A percentile compares a stretch with the other conserved stretches of the same genome.
These are phyloP conservation scores for Acanthosepion lycidas DNA, from an alignment of 2,888 invertebrate genomes.

Conservation along the genomic window DNA sequence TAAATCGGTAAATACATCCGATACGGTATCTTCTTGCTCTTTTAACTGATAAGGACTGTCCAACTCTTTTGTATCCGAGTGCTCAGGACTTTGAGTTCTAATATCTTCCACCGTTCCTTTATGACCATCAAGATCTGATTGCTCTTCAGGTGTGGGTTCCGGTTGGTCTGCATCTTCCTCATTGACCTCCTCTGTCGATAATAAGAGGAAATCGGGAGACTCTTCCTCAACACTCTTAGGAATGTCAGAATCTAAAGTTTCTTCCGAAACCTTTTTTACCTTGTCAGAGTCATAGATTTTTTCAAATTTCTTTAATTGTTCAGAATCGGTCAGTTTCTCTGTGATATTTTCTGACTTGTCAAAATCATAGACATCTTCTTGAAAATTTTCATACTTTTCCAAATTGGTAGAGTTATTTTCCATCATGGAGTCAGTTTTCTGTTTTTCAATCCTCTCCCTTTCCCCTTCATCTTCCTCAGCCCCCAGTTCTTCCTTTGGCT, in stretches of 20 bases:
- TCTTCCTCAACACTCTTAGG: conserved; percentile 2
- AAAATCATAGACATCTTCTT: conserved; percentile 50
- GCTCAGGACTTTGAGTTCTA: neutral
- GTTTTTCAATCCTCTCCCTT: conserved; percentile 21
- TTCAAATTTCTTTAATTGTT: conserved; percentile 36
- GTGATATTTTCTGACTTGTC: conserved; percentile 46
- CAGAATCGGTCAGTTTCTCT: conserved; percentile 35
- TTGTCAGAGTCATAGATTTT: conserved; percentile 41
- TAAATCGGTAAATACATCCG: neutral
- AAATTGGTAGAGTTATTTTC: conserved; percentile 43
- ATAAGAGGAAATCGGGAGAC: neutral
- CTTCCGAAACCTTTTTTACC: conserved; percentile 17
- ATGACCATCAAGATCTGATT: neutral
- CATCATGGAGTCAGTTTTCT: neutral
- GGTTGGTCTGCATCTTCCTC: neutral
- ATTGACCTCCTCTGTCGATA: neutral
- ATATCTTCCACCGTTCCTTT: neutral
- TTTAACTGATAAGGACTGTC: conserved; percentile 40
- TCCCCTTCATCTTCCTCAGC: conserved; percentile 39
- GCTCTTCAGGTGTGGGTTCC: neutral
- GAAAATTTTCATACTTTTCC: conserved; percentile 44
- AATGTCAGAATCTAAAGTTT: neutral
- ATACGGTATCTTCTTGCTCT: neutral
- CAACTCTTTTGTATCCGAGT: neutral
- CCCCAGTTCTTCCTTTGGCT: conserved; percentile 44